A percentile compares a stretch with the other conserved stretches of the same genome.
Evolutionary conservation across 2,113 vertebrate species (phyloP).

Genomic region (Hemicordylus capensis): DNA sequence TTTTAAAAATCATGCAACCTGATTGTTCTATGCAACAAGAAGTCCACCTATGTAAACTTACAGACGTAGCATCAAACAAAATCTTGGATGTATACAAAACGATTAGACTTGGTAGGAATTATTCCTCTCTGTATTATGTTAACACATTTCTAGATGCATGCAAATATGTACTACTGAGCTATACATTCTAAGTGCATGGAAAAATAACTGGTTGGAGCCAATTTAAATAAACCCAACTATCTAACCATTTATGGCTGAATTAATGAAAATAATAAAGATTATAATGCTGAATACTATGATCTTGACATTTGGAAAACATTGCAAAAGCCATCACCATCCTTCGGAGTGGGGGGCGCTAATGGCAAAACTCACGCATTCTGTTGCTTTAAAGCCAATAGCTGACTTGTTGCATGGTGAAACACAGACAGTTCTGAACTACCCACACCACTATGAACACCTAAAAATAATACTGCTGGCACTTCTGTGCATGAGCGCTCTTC

Average conservation of each 20-base stretch:
- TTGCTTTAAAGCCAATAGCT: constrained; percentile 28
- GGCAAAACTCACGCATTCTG: constrained; percentile 9
- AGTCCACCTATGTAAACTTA: neutral
- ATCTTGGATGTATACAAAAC: neutral
- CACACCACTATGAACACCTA: too few species aligned
- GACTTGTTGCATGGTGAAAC: too few species aligned
- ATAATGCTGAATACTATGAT: neutral
- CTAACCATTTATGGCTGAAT: constrained; percentile 15
- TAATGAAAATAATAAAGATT: constrained; percentile 23
- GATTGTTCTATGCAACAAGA: too few species aligned
- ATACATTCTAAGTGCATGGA: constrained; percentile 9
- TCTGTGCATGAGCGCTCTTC: too few species aligned
- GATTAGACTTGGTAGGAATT: neutral
- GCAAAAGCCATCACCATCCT: neutral
- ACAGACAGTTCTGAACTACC: too few species aligned
- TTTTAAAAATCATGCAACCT: neutral
- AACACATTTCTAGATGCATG: neutral
- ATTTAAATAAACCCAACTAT: constrained; percentile 17
- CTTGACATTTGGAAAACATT: constrained; percentile 15
- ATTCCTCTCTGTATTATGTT: neutral
- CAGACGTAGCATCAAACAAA: neutral
- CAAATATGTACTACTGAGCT: neutral
- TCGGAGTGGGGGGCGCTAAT: neutral
- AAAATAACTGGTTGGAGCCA: neutral
- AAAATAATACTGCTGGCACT: too few species aligned